phyloP scores from a whole-genome alignment of 2,888 invertebrate genomes.

The Protophormia terraenovae region DNA sequence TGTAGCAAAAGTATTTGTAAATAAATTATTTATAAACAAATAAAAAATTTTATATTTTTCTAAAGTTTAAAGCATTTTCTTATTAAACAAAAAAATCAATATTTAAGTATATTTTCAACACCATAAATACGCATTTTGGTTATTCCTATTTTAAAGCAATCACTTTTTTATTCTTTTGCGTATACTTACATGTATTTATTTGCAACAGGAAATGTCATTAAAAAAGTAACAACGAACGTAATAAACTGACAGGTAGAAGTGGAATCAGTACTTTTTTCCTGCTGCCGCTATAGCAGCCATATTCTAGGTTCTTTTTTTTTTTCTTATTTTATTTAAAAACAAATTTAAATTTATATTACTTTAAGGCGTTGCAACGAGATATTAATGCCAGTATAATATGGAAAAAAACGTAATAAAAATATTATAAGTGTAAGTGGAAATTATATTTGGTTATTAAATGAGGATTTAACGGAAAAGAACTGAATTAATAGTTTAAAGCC shows the following conservation, averaged over 20 bases:
- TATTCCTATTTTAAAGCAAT: not conserved
- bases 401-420: constrained; percentile 36
- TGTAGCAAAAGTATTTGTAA: not conserved
- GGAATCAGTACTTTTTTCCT: not conserved
- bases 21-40: constrained; percentile 24
- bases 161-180: not conserved
- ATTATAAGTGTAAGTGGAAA: constrained; percentile 46
- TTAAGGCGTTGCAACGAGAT: constrained; percentile 45
- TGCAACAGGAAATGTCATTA: constrained; percentile 57
- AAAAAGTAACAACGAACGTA: constrained; percentile 46
- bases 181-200: not conserved
- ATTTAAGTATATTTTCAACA: constrained; percentile 16
- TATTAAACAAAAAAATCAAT: constrained; percentile 7
- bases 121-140: constrained; percentile 19
- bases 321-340: constrained; percentile 25
- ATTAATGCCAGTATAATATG: constrained; percentile 29
- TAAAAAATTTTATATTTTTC: not conserved
- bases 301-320: not conserved
- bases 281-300: not conserved
- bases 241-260: constrained; percentile 44
- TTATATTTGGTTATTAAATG: constrained; percentile 49
- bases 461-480: constrained; percentile 19
- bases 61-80: not conserved
- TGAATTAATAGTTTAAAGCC: not conserved
- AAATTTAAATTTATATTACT: constrained; percentile 50